Percentiles rank a stretch among this genome's conserved stretches.
Evolutionary conservation across 35 echinoderm and acorn worm species (phyloP).

Genomic region (Lytechinus pictus): DNA sequence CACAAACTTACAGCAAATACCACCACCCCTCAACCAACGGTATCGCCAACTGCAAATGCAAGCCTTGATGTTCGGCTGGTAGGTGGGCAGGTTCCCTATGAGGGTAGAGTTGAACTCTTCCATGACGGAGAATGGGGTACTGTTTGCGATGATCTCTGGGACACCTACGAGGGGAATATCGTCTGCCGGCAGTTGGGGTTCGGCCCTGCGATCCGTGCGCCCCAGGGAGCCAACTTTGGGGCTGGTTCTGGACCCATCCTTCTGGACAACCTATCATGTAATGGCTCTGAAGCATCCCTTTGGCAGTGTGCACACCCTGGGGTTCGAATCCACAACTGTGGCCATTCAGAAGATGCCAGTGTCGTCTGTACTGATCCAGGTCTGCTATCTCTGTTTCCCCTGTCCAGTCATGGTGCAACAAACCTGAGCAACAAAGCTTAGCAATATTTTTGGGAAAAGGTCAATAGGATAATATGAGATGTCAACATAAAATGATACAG

Average conservation of each 20-base stretch:
- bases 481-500: too few relatives aligned
- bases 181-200: not conserved
- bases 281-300: not conserved
- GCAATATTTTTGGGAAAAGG: too few relatives aligned
- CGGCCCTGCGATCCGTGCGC: not conserved
- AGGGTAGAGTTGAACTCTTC: not conserved
- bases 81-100: not conserved
- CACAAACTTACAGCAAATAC: not conserved
- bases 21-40: not conserved
- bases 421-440: too few relatives aligned
- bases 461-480: too few relatives aligned
- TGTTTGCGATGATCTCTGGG: not conserved
- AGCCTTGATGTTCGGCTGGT: not conserved
- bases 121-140: not conserved
- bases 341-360: not conserved
- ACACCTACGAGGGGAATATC: not conserved
- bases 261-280: not conserved
- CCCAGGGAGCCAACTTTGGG: not conserved
- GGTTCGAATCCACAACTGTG: not conserved
- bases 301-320: not conserved
- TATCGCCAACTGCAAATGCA: not conserved
- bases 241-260: not conserved
- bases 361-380: not conserved
- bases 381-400: not conserved
- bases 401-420: too few relatives aligned